A percentile compares a stretch with the other conserved stretches of the same genome.
phyloP scores from a whole-genome alignment of 2,888 invertebrate species.

The Chymomyza caudatula region DNA sequence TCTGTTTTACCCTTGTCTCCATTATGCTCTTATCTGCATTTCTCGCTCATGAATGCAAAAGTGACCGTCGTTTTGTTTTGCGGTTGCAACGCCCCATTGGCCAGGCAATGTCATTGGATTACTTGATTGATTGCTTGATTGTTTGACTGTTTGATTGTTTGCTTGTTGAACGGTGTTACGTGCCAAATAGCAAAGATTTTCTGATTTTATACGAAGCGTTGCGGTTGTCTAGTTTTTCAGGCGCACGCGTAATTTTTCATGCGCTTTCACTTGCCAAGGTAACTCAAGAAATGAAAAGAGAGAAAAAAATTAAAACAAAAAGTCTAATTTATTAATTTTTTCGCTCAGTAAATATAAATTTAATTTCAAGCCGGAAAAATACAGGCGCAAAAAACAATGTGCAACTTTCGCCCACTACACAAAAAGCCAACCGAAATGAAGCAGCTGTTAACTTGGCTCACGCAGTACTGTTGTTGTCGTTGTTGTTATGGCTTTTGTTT shows the following conservation, averaged over 20 bases:
- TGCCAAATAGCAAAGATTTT: not conserved
- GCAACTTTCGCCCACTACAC: constrained; percentile 62
- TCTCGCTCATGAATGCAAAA: not conserved
- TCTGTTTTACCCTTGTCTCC: not conserved
- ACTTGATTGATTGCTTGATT: constrained; percentile 32
- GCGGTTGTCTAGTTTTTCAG: not conserved
- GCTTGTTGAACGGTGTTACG: not conserved
- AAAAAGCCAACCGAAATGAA: constrained; percentile 63
- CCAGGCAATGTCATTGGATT: constrained; percentile 11
- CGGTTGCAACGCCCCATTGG: not conserved
- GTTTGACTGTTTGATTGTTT: not conserved
- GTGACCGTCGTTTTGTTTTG: not conserved
- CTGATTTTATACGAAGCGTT: not conserved
- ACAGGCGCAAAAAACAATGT: constrained; percentile 2
- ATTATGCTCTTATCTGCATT: not conserved
- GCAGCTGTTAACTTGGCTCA: constrained; percentile 53
- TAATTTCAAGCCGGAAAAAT: not conserved
- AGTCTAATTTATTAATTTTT: not conserved
- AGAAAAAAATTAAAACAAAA: constrained; percentile 28
- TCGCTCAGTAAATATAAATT: not conserved
- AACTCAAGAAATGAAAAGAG: constrained; percentile 10
- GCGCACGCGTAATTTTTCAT: constrained; percentile 15
- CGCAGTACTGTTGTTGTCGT: constrained; percentile 6
- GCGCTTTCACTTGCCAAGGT: constrained; percentile 47
- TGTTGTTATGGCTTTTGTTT: constrained; percentile 17